Base-by-base conservation (phyloP, 2,797 vertebrate species). In the Ptychadena robeensis region DNA sequence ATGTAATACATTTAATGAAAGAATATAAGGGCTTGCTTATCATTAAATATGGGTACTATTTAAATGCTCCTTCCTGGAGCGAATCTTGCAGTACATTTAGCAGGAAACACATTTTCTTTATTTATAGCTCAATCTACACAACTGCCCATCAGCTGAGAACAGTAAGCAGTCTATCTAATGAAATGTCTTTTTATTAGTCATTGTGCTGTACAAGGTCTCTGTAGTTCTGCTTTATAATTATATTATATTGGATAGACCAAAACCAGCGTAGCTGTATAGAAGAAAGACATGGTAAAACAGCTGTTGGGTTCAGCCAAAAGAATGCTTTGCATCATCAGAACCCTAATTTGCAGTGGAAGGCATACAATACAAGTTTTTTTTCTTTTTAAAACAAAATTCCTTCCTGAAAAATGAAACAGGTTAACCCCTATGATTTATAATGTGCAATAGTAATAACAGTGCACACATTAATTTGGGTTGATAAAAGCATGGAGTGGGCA, bases 221-320 rank as follows among this genome's bases (percentile, higher is more conserved):
- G 9, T 73, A 65, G 80, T 82, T 85, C 80, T 59, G 5, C 82
- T 59, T 2, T 82, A 27, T 82, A 85, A 38, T 79, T 86, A 75
- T 69, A 79, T 44, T 68, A 73, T 79, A 69, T 86, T 73, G 67
- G 40, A 71, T 59, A 64, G 27, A 75, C 59, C 65, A 74, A 71
- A 57, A 75, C 69, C 71, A 69, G 65, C n/a, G 10, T 65, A 82
- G 80, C 71, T 57, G 61, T 57, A 69, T 25, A 69, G 65, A 38
- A 63, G 65, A 57, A 27, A 44, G 70, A 7, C 32, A 28, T 0
- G 59, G 15, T 53, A n/a, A n/a, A n/a, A n/a, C n/a, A n/a, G n/a
- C n/a, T n/a, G n/a, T n/a, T n/a, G n/a, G n/a, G n/a, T n/a, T n/a
- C n/a, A n/a, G n/a, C n/a, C n/a, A n/a, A n/a, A n/a, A n/a, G n/a